Base-by-base conservation (phyloP, 2,113 vertebrate genomes). In the Sceloporus undulatus region DNA sequence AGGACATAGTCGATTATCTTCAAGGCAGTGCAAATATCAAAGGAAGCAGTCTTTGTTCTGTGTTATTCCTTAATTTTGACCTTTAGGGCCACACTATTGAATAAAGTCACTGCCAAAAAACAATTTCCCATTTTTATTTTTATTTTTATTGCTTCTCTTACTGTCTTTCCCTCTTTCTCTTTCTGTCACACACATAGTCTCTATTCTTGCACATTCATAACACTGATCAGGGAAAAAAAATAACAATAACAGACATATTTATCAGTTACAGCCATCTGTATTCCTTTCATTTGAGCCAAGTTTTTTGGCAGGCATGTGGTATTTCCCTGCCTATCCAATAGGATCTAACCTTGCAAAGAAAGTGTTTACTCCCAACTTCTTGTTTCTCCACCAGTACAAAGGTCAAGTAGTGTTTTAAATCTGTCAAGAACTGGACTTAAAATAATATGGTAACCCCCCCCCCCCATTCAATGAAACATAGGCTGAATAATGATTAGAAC, bases 261-360 rank as follows among this genome's bases (percentile, higher is more conserved):
- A 97, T 97, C 96, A 96, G 94, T 88, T 87, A 73, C 87, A 92
- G 93, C 94, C 97, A 97, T 97, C 97, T 97, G 95, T 93, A 93
- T 94, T 96, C 95, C 94, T 94, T 88, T 85, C 91, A 92, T 88
- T 83, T 90, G 92, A 95, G 94, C 93, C 95, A 93, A 89, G 92
- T n/a, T 65, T 82, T 91, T 94, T 91, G 95, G 94, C 93, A 96
- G 90, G 85, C 92, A 11, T 86, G 79, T 48, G 0, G 9, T 79
- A 66, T 84, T 87, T 90, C 75, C 59, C 73, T 86, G 91, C 87
- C 94, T 92, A 91, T 91, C 90, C 89, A 87, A 74, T 82, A 91
- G 79, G 87, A 96, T 94, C 93, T 87, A 87, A 87, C 91, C 87
- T 90, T 82, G 87, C 90, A 90, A 92, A 94, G 91, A 87, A 94